Percentiles rank a stretch among this genome's conserved stretches.
Conservation (phyloP, 2,888 invertebrate genomes). For the Tuta absoluta region DNA sequence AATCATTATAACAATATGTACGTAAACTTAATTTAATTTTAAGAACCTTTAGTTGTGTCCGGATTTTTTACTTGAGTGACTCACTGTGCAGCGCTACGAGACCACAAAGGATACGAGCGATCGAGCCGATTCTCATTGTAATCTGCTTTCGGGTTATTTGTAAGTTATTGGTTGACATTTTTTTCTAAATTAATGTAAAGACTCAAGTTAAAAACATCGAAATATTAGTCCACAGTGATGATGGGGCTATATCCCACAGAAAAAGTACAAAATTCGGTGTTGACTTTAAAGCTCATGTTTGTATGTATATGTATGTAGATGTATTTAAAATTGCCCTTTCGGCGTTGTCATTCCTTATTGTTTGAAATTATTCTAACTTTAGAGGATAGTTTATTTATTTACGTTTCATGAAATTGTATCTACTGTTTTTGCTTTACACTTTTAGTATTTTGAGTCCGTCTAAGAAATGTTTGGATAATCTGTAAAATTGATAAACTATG, state of each 20-base stretch:
- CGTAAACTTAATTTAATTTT: constrained; percentile 42
- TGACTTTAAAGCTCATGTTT: constrained; percentile 74
- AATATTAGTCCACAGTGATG: constrained; percentile 79
- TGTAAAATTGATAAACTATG: constrained; percentile 67
- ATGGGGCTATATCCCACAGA: constrained; percentile 72
- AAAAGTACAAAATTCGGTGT: constrained; percentile 81
- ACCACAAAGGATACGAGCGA: constrained; percentile 78
- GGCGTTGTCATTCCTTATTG: constrained; percentile 65
- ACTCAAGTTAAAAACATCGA: constrained; percentile 79
- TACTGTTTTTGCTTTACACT: constrained; percentile 67
- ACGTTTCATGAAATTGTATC: constrained; percentile 64
- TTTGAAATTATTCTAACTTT: constrained; percentile 64
- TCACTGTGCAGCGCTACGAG: constrained; percentile 72
- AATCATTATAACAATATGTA: constrained; percentile 45
- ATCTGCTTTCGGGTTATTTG: constrained; percentile 58
- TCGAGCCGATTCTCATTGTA: constrained; percentile 56
- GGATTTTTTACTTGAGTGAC: constrained; percentile 75
- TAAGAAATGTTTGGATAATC: constrained; percentile 72
- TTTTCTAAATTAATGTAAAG: constrained; percentile 73
- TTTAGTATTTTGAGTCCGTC: constrained; percentile 78
- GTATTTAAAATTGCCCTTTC: constrained; percentile 71
- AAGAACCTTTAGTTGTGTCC: constrained; percentile 55
- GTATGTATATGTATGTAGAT: constrained; percentile 73
- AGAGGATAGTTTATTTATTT: constrained; percentile 74
- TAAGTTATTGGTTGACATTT: constrained; percentile 77